Percentiles rank a stretch among this genome's conserved stretches.
Conservation (phyloP, 2,888 invertebrate species). For the Lepidochrysops patricia region DNA sequence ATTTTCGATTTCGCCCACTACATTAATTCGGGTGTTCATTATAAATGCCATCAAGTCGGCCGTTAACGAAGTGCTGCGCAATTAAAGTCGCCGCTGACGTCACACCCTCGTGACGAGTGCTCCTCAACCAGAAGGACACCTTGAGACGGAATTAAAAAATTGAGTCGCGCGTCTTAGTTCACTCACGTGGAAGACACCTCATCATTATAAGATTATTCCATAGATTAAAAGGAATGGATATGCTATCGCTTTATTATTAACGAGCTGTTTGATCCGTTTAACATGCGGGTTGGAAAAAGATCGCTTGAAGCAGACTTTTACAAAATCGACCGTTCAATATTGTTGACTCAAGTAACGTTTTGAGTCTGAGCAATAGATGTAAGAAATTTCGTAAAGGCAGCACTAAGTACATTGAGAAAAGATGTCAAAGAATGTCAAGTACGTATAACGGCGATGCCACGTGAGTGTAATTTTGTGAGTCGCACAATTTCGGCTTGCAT, state of each 20-base stretch:
- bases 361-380: too few species aligned
- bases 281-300: background rate
- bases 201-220: constrained; percentile 17
- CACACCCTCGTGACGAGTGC: constrained; percentile 47
- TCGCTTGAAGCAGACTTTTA: too few species aligned
- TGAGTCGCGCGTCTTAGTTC: constrained; percentile 42
- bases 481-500: too few species aligned
- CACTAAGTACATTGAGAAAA: too few species aligned
- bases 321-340: too few species aligned
- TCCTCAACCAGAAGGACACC: constrained; percentile 53
- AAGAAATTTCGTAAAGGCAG: too few species aligned
- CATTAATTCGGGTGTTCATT: constrained; percentile 74
- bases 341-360: too few species aligned
- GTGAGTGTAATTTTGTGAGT: too few species aligned
- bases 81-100: constrained; percentile 73
- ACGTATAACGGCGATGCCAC: too few species aligned
- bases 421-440: too few species aligned
- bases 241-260: background rate
- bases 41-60: constrained; percentile 72
- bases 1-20: constrained; percentile 70
- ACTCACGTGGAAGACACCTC: constrained; percentile 32
- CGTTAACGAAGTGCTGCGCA: constrained; percentile 73
- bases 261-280: background rate
- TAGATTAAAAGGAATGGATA: background rate
- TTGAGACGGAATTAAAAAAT: constrained; percentile 63